A percentile compares a stretch with the other conserved stretches of the same genome.
phyloP scores from a whole-genome alignment of 2,113 vertebrate species.

The Nothocercus julius region DNA sequence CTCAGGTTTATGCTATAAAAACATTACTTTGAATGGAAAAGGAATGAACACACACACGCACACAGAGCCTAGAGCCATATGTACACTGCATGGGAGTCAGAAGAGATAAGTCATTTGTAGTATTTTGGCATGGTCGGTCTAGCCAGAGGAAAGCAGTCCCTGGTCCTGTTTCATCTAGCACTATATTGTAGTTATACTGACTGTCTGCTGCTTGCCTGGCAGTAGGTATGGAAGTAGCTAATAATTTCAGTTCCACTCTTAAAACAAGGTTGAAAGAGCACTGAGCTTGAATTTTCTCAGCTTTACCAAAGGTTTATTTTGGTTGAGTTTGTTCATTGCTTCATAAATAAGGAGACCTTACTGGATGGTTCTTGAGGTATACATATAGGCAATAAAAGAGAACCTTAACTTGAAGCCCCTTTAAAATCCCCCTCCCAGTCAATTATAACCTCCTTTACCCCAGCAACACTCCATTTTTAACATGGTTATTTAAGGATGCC shows the following conservation, averaged over 20 bases:
- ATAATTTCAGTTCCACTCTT: background rate
- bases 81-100: background rate
- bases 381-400: background rate
- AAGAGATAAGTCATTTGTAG: no score
- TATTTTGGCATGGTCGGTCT: background rate
- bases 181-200: background rate
- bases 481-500: background rate
- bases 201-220: background rate
- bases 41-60: background rate
- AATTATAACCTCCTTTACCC: background rate
- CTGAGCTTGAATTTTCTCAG: background rate
- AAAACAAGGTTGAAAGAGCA: background rate
- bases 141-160: background rate
- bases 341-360: background rate
- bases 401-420: background rate
- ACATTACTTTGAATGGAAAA: background rate
- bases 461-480: background rate
- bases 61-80: background rate
- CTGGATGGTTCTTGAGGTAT: background rate
- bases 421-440: background rate
- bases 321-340: background rate
- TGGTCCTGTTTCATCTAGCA: background rate
- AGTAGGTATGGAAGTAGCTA: background rate
- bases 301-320: background rate
- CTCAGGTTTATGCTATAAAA: background rate